These are phyloP conservation scores for Ameiurus melas DNA, from an alignment of 2,113 vertebrate genomes.

Conservation along the genomic window DNA sequence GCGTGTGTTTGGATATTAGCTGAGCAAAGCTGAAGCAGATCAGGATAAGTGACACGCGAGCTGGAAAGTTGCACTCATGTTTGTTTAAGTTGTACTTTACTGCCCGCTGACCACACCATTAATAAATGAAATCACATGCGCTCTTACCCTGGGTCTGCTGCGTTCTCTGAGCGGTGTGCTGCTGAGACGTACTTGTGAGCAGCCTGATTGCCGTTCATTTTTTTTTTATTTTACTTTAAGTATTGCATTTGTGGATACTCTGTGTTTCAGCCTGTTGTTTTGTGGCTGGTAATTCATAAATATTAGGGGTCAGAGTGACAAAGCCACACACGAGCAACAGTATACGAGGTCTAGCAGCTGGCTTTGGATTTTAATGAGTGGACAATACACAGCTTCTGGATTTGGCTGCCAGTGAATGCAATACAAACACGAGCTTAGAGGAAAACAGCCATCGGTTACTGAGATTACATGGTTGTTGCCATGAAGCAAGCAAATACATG, in stretches of 20 bases:
- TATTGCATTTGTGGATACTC: no score
- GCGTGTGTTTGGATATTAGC: neutral
- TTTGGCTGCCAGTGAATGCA: neutral
- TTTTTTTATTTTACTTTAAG: neutral
- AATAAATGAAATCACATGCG: no score
- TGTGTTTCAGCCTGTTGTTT: conserved; percentile 12
- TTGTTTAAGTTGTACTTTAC: neutral
- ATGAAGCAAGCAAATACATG: conserved; percentile 31
- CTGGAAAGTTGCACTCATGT: neutral
- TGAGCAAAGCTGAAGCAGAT: neutral
- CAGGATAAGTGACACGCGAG: neutral
- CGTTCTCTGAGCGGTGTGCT: neutral
- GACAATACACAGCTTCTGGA: conserved; percentile 16
- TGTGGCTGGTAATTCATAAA: conserved; percentile 2
- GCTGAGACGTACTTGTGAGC: neutral
- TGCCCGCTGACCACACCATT: neutral
- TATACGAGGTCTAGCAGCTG: conserved; percentile 6
- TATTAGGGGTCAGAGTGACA: neutral
- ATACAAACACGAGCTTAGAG: conserved; percentile 19
- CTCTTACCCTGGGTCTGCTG: neutral
- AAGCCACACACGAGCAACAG: neutral
- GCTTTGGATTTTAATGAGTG: conserved; percentile 30
- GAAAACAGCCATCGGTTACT: conserved; percentile 9
- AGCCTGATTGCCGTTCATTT: neutral
- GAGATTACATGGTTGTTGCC: conserved; percentile 19